Conservation (phyloP, 2,113 vertebrate species). For the Bettongia penicillata region DNA sequence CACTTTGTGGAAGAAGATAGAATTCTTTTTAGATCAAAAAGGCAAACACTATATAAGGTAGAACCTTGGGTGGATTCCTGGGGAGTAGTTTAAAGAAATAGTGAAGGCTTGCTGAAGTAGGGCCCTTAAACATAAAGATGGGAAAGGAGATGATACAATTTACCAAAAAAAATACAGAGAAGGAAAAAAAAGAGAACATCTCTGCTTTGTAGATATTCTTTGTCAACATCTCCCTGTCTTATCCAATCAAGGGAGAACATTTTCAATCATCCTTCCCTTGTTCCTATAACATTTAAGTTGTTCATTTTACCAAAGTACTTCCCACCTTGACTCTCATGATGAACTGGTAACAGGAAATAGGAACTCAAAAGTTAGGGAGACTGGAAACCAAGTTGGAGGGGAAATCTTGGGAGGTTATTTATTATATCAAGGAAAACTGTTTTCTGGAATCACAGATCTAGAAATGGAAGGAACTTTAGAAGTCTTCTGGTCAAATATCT, state of each 20-base stretch:
- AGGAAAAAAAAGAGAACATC: neutral
- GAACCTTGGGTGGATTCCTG: neutral
- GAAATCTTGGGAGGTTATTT: neutral
- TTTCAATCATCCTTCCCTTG: constrained; percentile 12
- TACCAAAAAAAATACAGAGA: neutral
- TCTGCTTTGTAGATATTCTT: neutral
- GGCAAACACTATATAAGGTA: neutral
- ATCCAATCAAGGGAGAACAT: constrained; percentile 5
- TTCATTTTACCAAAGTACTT: neutral
- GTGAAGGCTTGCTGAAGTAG: neutral
- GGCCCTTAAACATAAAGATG: neutral
- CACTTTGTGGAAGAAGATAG: neutral
- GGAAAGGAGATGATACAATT: neutral
- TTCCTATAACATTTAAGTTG: neutral
- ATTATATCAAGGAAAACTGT: neutral
- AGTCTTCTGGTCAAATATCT: neutral
- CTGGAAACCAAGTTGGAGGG: neutral
- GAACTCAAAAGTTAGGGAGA: neutral
- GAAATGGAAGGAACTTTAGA: neutral
- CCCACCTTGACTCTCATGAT: neutral
- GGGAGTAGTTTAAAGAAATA: neutral
- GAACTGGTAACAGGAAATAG: neutral
- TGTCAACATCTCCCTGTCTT: neutral
- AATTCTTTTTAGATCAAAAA: neutral
- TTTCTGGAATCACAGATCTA: neutral